phyloP scores from a whole-genome alignment of 2,888 invertebrate species.

The Plagodis pulveraria region DNA sequence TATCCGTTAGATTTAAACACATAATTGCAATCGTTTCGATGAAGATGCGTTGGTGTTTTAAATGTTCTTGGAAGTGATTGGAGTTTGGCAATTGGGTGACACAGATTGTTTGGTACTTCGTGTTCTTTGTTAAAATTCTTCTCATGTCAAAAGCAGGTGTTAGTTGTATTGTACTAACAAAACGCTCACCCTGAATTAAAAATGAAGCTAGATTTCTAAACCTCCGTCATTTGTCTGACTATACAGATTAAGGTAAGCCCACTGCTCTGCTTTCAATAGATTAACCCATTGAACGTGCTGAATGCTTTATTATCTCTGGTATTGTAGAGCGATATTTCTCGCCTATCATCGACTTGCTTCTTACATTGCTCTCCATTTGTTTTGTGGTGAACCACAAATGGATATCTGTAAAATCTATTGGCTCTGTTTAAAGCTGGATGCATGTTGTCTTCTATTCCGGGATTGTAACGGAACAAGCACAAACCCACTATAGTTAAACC shows the following conservation, averaged over 20 bases:
- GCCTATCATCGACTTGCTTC: constrained; percentile 5
- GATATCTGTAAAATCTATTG: constrained; percentile 15
- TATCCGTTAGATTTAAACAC: constrained; percentile 11
- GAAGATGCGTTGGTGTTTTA: constrained; percentile 16
- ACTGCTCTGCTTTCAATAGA: constrained; percentile 34
- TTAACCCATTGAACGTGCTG: constrained; percentile 35
- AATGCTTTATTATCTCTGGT: not conserved
- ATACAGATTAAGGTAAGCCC: constrained; percentile 16
- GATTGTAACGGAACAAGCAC: no score
- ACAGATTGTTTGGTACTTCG: constrained; percentile 1
- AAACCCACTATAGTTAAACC: no score
- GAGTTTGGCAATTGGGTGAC: not conserved
- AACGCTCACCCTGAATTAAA: constrained; percentile 6
- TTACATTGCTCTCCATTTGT: constrained; percentile 10
- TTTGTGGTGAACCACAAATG: constrained; percentile 25
- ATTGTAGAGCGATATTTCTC: not conserved
- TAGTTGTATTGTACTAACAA: not conserved
- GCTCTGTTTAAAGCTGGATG: constrained; percentile 8
- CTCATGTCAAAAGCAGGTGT: not conserved
- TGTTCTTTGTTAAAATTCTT: constrained; percentile 1
- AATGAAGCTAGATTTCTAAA: constrained; percentile 13
- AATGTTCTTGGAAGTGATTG: constrained; percentile 3
- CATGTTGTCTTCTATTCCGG: not conserved
- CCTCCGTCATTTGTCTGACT: constrained; percentile 7
- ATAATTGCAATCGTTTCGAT: constrained; percentile 15